These are phyloP conservation scores for Oncorhynchus kisutch DNA, from an alignment of 2,113 vertebrate genomes.

Conservation along the genomic window DNA sequence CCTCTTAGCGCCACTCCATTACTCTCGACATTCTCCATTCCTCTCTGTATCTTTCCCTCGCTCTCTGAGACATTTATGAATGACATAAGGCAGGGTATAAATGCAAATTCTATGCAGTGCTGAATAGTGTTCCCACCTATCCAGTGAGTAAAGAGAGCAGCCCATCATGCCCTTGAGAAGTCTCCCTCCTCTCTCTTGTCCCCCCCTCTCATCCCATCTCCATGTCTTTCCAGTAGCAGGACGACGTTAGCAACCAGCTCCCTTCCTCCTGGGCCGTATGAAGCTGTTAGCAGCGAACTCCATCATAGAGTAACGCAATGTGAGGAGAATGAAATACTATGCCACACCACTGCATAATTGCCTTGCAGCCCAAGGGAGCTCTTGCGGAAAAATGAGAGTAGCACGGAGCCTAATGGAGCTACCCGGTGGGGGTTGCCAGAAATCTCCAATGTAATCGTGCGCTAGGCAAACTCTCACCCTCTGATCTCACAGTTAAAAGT, in stretches of 20 bases:
- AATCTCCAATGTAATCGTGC: conserved; percentile 50
- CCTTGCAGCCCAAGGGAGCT: conserved; percentile 74
- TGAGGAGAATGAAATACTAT: conserved; percentile 77
- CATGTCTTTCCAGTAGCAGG: conserved; percentile 61
- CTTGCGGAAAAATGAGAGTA: conserved; percentile 76
- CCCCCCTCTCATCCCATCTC: conserved; percentile 19
- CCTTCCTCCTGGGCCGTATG: conserved; percentile 61
- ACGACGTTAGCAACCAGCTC: conserved; percentile 65
- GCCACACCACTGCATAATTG: conserved; percentile 77
- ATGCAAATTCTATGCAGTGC: background rate
- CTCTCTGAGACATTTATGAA: background rate
- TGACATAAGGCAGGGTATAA: background rate
- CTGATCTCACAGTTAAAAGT: conserved; percentile 62
- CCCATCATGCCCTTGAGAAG: conserved; percentile 53
- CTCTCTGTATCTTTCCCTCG: background rate
- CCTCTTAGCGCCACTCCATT: background rate
- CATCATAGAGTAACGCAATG: conserved; percentile 57
- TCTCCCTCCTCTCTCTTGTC: background rate
- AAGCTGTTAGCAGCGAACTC: conserved; percentile 64
- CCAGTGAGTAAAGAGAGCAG: background rate
- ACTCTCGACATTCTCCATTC: background rate
- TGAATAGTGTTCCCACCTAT: background rate
- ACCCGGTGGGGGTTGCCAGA: conserved; percentile 43
- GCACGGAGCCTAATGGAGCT: conserved; percentile 71
- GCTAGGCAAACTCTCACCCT: conserved; percentile 46